Evolutionary conservation across 92 coral and sea anemone species (phyloP), one percentile per base, ranked within the genome.

Genomic region (Anthopleura xanthogrammica): DNA sequence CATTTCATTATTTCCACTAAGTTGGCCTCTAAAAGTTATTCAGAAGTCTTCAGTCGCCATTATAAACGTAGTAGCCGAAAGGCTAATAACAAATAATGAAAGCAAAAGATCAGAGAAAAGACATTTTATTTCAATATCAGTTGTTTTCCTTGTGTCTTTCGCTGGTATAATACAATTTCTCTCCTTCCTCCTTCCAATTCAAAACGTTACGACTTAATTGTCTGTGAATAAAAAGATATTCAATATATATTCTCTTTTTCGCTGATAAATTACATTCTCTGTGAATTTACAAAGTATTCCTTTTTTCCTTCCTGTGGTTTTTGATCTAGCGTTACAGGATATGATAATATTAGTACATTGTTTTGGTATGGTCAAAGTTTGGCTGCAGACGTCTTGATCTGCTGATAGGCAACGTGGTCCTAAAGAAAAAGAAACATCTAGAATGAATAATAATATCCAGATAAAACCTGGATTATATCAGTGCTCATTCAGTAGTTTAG

Each of bases 391-490:
- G 80, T 82, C 84, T 76, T 89, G 79, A 91, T 93, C 68, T 86
- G 86, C 5, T 80, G 86, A 79, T 90, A 95, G 72, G 93, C 77
- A 17, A 75, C 70, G 76, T 95, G 95, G 87, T 95, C 98, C 98
- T 95, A 86, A 46, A 78, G 83, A 42, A 43, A 62, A 54, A 82
- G 77, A 68, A 56, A 88, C 8, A 48, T 60, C 42, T 54, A 2
- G 17, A 83, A 76, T 68, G 12, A 48, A 29, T 22, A 48, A n/a
- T 62, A 1, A 62, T 6, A 62, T 19, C 10, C 9, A 29, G 36
- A 1, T 29, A 29, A 29, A 29, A 29, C 1, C 36, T 29, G 36
- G 36, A 29, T 29, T 29, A 29, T 29, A 29, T 29, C 36, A 29
- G 36, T 29, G 36, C 36, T 29, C 0, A 46, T 46, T 46, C 50